phyloP scores from a whole-genome alignment of 1,140 invertebrate species.

The Parasteatoda tepidariorum region DNA sequence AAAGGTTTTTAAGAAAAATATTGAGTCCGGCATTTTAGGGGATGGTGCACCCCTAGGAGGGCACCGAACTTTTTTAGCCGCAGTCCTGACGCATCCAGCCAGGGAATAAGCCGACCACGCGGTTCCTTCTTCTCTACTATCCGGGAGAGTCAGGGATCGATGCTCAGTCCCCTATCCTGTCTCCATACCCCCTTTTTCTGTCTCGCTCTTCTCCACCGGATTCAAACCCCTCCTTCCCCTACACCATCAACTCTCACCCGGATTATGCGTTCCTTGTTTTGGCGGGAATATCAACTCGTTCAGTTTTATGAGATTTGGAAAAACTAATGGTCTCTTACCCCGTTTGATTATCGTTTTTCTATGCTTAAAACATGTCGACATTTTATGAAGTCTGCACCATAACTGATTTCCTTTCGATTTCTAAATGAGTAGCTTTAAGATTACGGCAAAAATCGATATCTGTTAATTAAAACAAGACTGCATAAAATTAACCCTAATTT shows the following conservation, averaged over 20 bases:
- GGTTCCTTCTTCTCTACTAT: not conserved
- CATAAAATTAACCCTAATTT: too few species aligned
- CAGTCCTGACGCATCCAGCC: constrained; percentile 26
- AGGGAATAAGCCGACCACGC: constrained; percentile 8
- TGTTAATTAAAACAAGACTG: too few species aligned
- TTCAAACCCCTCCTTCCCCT: constrained; percentile 21
- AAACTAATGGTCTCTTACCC: too few species aligned
- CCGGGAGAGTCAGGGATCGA: not conserved
- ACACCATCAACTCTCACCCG: not conserved
- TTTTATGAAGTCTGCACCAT: too few species aligned
- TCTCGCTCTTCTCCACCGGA: constrained; percentile 1
- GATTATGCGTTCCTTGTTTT: not conserved
- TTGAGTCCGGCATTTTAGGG: not conserved
- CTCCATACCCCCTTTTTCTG: constrained; percentile 4
- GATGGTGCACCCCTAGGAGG: not conserved
- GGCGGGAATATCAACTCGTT: constrained; percentile 24
- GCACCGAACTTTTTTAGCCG: not conserved
- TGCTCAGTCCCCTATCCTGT: constrained; percentile 7
- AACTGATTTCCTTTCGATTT: too few species aligned
- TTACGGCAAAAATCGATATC: too few species aligned
- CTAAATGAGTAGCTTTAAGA: too few species aligned
- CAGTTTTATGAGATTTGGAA: too few species aligned
- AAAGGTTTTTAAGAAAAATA: not conserved
- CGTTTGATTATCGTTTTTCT: too few species aligned
- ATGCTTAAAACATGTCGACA: too few species aligned